Evolutionary conservation across 2,888 invertebrate species (phyloP), one percentile per base, ranked within the genome.

Genomic region (Cephus pulcher): DNA sequence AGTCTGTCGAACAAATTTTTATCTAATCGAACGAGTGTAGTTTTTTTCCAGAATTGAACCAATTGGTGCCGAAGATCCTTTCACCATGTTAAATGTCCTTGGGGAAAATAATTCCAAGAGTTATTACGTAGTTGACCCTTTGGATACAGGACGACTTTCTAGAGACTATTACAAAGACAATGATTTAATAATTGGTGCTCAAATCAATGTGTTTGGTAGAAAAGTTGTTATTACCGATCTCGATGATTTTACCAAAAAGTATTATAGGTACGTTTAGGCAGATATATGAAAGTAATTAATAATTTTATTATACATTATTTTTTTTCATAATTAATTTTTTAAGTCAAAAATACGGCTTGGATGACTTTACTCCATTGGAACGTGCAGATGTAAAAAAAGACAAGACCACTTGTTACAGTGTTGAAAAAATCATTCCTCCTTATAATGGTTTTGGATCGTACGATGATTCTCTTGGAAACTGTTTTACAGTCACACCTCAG

Each of bases 401-500:
- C 2, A 85, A 82, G 75, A 89, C 85, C 69, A 86, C 87, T 75
- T 81, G 76, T 71, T 80, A 77, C 69, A 79, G 80, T 4, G 75
- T 82, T 1, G 83, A 86, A 75, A 88, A 80, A 83, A 85, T 88
- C 40, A 84, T 90, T 73, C 98, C 98, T 0, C 98, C 98, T 0
- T 98, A 97, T 94, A 98, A 98, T 88, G 98, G 98, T 4, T 97
- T 95, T 92, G 98, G 98, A 0, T 95, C 95, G 0, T 96, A 97
- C 88, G 97, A 97, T 81, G 98, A 98, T 89, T 98, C 98, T 0
- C 96, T 97, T 12, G 96, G 96, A 84, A 98, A 97, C 88, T 98
- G 98, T 88, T 94, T 95, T 75, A 95, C 95, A 0, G 95, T 98
- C 0, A 94, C 96, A 84, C 96, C 97, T 0, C 96, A 96, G 89